Evolutionary conservation across 2,113 vertebrate genomes (phyloP).

Genomic region (Micromys minutus): DNA sequence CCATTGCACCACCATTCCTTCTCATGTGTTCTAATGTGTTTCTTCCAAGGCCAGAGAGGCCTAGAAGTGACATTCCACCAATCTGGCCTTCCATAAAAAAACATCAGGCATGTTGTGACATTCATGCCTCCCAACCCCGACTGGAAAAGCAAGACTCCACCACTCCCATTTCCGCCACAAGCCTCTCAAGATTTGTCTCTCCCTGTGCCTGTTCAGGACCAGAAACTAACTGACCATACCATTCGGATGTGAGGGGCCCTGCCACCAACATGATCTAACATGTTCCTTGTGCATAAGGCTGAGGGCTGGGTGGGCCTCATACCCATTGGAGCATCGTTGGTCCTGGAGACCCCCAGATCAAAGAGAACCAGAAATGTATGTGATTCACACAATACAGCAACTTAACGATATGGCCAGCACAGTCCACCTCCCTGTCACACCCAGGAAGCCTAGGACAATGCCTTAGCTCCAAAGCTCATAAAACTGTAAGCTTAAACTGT

Average conservation of each 20-base stretch:
- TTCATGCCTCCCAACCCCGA: neutral
- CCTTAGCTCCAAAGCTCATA: neutral
- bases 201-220: neutral
- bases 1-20: neutral
- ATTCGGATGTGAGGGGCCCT: fast-evolving
- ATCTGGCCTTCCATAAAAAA: neutral
- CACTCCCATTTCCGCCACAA: fast-evolving
- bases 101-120: neutral
- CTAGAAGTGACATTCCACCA: fast-evolving
- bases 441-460: fast-evolving
- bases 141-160: neutral
- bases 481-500: neutral
- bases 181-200: neutral
- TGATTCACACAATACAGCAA: neutral
- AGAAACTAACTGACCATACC: neutral
- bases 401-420: fast-evolving
- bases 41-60: neutral
- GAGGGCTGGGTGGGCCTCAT: neutral
- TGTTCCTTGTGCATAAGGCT: fast-evolving
- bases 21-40: neutral
- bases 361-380: neutral
- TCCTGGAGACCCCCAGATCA: neutral
- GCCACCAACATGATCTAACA: fast-evolving
- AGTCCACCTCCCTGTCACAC: neutral
- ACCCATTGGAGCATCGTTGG: fast-evolving